A percentile compares a stretch with the other conserved stretches of the same genome.
Conservation (phyloP, 2,113 vertebrate genomes). For the Cinclus mexicanus region DNA sequence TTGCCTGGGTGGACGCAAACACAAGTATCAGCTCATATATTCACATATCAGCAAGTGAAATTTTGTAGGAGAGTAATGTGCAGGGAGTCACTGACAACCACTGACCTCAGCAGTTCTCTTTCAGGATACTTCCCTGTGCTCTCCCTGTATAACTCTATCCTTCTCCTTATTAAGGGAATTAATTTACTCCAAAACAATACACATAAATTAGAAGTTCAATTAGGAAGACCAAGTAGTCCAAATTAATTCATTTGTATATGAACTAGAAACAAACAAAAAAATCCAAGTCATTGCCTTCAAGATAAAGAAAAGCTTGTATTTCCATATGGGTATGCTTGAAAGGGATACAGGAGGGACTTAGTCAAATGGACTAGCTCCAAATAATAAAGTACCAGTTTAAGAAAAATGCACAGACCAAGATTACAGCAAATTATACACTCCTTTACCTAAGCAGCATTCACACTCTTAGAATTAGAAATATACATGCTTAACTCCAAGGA, state of each 20-base stretch:
- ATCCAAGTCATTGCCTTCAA: background rate
- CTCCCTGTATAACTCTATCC: background rate
- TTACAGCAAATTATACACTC: conserved; percentile 18
- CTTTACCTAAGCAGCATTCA: background rate
- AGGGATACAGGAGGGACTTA: background rate
- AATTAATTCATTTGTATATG: conserved; percentile 29
- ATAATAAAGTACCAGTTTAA: conserved; percentile 13
- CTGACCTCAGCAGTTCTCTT: background rate
- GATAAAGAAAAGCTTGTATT: background rate
- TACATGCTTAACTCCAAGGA: background rate
- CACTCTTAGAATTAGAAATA: background rate
- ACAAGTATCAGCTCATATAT: background rate
- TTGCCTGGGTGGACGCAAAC: background rate
- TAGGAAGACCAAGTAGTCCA: conserved; percentile 38
- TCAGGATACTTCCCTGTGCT: background rate
- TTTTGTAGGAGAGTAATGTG: background rate
- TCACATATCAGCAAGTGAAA: background rate
- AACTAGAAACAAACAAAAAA: conserved; percentile 8
- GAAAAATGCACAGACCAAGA: conserved; percentile 12
- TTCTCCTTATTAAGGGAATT: background rate
- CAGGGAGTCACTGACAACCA: background rate
- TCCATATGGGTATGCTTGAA: background rate
- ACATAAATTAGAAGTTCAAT: conserved; percentile 54
- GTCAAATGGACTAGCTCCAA: background rate
- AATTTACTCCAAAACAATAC: background rate